These are phyloP conservation scores for Channa striata DNA, from an alignment of 2,797 vertebrate genomes.

Conservation along the genomic window DNA sequence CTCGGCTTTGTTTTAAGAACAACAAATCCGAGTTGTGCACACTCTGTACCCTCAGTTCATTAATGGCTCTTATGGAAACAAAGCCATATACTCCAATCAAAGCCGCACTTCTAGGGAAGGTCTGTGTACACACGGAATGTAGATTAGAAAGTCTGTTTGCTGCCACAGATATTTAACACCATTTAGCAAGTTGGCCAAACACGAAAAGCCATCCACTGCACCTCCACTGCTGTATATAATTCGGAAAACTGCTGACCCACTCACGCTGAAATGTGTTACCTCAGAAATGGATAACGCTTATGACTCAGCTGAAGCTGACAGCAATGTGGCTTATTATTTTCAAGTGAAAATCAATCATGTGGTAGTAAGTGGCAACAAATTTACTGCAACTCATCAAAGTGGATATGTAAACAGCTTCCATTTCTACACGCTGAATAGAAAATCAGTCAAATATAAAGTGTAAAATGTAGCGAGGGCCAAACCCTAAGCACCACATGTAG, in stretches of 20 bases:
- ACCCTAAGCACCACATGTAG: not conserved
- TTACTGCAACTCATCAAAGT: constrained; percentile 25
- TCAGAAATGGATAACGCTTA: constrained; percentile 41
- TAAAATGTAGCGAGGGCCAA: constrained; percentile 2
- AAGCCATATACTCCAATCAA: constrained; percentile 14
- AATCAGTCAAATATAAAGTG: not conserved
- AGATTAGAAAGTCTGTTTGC: constrained; percentile 29
- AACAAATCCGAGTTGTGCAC: not conserved
- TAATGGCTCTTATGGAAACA: constrained; percentile 30
- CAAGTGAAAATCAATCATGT: constrained; percentile 53
- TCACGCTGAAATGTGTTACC: constrained; percentile 46
- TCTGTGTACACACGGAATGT: constrained; percentile 15
- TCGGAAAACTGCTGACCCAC: constrained; percentile 40
- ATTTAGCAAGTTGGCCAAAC: constrained; percentile 43
- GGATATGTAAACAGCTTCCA: constrained; percentile 46
- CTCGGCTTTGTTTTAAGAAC: constrained; percentile 14
- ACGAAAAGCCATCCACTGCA: constrained; percentile 43
- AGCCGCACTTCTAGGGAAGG: not conserved
- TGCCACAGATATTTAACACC: constrained; percentile 34
- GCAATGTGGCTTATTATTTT: constrained; percentile 42
- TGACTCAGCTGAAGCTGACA: constrained; percentile 39
- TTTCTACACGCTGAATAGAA: constrained; percentile 26
- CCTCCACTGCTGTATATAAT: constrained; percentile 28
- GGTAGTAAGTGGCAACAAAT: constrained; percentile 36
- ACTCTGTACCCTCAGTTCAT: constrained; percentile 1